Conservation (phyloP, 1,140 invertebrate species). For the Heliconius hermathena region DNA sequence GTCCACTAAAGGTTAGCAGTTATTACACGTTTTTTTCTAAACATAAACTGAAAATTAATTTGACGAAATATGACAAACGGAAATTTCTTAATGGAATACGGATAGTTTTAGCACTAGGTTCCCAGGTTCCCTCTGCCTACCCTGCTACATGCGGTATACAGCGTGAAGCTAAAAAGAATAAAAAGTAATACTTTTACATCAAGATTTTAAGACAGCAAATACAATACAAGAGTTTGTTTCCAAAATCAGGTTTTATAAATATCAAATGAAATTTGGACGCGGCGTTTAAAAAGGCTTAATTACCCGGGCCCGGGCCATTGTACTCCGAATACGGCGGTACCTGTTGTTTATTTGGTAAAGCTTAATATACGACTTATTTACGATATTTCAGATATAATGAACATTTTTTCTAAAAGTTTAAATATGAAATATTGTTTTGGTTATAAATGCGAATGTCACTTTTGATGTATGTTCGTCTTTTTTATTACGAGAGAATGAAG, state of each 20-base stretch:
- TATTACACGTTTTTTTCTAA: too few relatives aligned
- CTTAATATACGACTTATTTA: slow-evolving; percentile 9
- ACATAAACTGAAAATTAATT: too few relatives aligned
- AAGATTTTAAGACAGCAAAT: background rate
- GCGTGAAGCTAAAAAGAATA: too few relatives aligned
- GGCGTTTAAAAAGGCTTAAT: slow-evolving; percentile 8
- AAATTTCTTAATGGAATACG: too few relatives aligned
- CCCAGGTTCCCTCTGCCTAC: too few relatives aligned
- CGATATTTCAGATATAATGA: background rate
- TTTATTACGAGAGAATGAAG: background rate
- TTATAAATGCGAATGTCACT: background rate
- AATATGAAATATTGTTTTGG: background rate
- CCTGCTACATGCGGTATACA: too few relatives aligned
- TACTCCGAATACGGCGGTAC: background rate
- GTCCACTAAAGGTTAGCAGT: too few relatives aligned
- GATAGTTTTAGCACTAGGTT: too few relatives aligned
- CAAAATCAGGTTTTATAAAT: background rate
- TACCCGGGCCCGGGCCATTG: background rate
- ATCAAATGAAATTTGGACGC: background rate
- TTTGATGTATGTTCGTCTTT: background rate
- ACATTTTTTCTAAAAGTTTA: background rate
- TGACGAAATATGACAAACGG: too few relatives aligned
- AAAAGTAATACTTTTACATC: too few relatives aligned
- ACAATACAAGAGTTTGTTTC: background rate
- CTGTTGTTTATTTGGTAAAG: background rate